These are phyloP conservation scores for Sebastes kiyomatsui DNA, from an alignment of 2,797 vertebrate species.

Conservation along the genomic window DNA sequence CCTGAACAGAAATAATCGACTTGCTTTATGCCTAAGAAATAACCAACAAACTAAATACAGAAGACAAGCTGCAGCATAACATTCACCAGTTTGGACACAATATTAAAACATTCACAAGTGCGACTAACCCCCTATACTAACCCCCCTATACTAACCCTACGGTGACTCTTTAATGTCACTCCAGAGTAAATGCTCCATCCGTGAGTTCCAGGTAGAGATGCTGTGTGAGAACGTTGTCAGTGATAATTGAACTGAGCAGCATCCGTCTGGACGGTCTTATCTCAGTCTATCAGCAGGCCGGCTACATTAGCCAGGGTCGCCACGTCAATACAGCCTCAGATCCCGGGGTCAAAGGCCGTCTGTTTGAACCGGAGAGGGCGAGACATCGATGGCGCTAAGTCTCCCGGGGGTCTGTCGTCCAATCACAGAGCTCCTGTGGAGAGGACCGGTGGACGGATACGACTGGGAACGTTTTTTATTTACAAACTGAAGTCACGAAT, in stretches of 20 bases:
- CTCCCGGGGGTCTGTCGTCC: conserved; percentile 4
- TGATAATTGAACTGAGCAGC: not conserved
- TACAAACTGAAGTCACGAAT: too few relatives aligned
- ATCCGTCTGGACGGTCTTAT: not conserved
- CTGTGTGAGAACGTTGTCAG: not conserved
- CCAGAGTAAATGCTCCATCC: too few relatives aligned
- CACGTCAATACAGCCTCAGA: conserved; percentile 41
- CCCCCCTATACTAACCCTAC: too few relatives aligned
- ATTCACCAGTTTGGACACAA: not conserved
- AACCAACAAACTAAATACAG: not conserved
- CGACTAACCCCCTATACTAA: too few relatives aligned
- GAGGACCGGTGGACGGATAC: too few relatives aligned
- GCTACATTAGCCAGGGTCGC: conserved; percentile 37
- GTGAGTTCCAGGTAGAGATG: too few relatives aligned
- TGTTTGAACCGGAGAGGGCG: conserved; percentile 18
- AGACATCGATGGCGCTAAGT: conserved; percentile 39
- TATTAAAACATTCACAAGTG: not conserved
- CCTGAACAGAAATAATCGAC: not conserved
- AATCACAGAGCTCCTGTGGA: not conserved
- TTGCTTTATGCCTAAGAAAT: not conserved
- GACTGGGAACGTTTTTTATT: too few relatives aligned
- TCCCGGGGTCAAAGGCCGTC: conserved; percentile 45
- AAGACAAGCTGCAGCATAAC: not conserved
- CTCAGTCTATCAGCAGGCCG: conserved; percentile 48
- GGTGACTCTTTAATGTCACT: accelerated